Percentiles rank a stretch among this genome's conserved stretches.
Conservation (phyloP, 2,797 vertebrate species). For the Bryconaethiops microstoma region DNA sequence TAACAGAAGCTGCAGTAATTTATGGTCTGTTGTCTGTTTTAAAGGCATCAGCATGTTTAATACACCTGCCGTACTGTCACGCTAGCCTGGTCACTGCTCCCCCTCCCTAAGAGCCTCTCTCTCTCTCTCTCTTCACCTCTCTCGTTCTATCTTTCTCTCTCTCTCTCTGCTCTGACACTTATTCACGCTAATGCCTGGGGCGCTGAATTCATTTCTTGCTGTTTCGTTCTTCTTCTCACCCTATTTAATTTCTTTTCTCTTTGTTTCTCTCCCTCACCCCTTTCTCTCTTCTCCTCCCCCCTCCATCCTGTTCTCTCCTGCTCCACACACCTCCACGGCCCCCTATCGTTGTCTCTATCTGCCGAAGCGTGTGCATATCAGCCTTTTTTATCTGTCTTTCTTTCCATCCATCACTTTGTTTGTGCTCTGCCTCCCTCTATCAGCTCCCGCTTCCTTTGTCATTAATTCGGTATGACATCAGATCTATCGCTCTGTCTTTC, state of each 20-base stretch:
- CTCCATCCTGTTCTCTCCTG: not conserved
- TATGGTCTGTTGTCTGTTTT: constrained; percentile 64
- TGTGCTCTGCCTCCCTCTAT: constrained; percentile 46
- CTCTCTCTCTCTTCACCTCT: constrained; percentile 27
- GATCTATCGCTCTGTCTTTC: constrained; percentile 52
- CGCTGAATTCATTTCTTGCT: constrained; percentile 45
- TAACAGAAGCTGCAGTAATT: constrained; percentile 64
- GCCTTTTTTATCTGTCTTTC: constrained; percentile 49
- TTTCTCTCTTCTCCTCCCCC: not conserved
- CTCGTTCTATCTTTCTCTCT: constrained; percentile 25
- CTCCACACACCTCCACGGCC: not conserved
- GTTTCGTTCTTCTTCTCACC: constrained; percentile 3
- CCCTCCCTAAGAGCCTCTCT: constrained; percentile 34
- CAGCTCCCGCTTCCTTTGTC: constrained; percentile 53
- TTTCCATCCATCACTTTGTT: constrained; percentile 58
- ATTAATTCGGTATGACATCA: constrained; percentile 58
- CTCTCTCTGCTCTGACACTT: constrained; percentile 35
- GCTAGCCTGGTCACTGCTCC: constrained; percentile 55
- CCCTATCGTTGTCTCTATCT: constrained; percentile 39
- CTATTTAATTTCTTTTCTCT: constrained; percentile 41
- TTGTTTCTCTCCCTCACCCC: constrained; percentile 6
- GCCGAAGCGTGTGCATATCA: constrained; percentile 46
- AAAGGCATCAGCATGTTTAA: constrained; percentile 64
- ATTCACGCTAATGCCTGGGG: constrained; percentile 50
- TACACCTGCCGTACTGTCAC: constrained; percentile 60